Evolutionary conservation across 2,113 vertebrate genomes (phyloP).

Genomic region (Rhinolophus ferrumequinum): DNA sequence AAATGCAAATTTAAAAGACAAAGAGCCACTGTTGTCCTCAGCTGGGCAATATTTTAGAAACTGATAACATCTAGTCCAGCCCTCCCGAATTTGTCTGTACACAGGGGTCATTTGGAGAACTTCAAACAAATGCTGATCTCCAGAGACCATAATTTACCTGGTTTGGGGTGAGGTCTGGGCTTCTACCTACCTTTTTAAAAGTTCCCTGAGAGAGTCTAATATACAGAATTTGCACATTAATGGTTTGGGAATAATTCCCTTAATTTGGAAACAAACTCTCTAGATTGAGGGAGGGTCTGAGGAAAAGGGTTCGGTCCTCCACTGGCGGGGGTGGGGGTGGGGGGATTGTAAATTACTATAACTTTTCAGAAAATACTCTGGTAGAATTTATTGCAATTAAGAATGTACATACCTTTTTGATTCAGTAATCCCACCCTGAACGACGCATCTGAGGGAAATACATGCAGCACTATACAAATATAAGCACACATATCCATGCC

Average conservation of each 20-base stretch:
- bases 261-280: background rate
- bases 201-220: background rate
- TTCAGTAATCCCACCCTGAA: background rate
- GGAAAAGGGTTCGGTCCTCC: background rate
- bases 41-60: background rate
- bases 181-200: background rate
- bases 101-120: background rate
- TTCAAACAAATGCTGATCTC: background rate
- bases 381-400: background rate
- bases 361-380: background rate
- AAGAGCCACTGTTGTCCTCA: background rate
- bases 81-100: background rate
- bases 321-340: background rate
- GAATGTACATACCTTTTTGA: background rate
- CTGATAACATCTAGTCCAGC: background rate
- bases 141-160: background rate
- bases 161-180: background rate
- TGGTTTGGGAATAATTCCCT: background rate
- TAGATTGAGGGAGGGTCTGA: background rate
- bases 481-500: accelerated
- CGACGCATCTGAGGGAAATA: background rate
- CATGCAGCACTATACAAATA: background rate
- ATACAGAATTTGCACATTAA: background rate
- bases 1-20: background rate
- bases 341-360: background rate